A percentile compares a stretch with the other conserved stretches of the same genome.
Evolutionary conservation across 2,797 vertebrate species (phyloP).

Genomic region (Todus mexicanus): DNA sequence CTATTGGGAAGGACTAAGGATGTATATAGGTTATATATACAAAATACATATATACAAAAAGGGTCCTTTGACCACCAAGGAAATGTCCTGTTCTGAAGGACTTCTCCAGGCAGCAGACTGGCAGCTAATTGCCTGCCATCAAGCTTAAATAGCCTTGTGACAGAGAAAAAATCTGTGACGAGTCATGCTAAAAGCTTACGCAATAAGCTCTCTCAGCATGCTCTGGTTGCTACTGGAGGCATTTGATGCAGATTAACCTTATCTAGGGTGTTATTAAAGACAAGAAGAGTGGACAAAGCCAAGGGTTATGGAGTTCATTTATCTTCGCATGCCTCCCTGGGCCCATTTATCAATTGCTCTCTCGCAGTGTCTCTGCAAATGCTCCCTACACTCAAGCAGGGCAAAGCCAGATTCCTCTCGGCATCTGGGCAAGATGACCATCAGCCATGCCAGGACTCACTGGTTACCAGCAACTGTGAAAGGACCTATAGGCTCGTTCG

Average conservation of each 20-base stretch:
- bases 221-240: not conserved
- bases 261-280: not conserved
- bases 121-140: conserved; percentile 16
- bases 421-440: not conserved
- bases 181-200: not conserved
- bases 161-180: not conserved
- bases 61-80: not conserved
- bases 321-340: not conserved
- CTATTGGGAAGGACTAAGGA: not conserved
- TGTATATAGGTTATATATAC: not conserved
- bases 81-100: not conserved
- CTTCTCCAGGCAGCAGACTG: not conserved
- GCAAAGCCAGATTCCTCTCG: not conserved
- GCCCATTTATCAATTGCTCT: conserved; percentile 5
- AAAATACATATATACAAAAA: not conserved
- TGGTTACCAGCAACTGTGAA: not conserved
- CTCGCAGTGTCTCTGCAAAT: conserved; percentile 1
- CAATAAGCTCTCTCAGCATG: not conserved
- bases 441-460: accelerated
- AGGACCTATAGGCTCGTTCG: not conserved
- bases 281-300: not conserved
- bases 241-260: not conserved
- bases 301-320: conserved; percentile 5
- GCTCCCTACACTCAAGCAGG: not conserved
- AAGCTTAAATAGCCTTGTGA: not conserved